A percentile compares a stretch with the other conserved stretches of the same genome.
Conservation (phyloP, 1,140 invertebrate genomes). For the Eriosoma lanigerum region DNA sequence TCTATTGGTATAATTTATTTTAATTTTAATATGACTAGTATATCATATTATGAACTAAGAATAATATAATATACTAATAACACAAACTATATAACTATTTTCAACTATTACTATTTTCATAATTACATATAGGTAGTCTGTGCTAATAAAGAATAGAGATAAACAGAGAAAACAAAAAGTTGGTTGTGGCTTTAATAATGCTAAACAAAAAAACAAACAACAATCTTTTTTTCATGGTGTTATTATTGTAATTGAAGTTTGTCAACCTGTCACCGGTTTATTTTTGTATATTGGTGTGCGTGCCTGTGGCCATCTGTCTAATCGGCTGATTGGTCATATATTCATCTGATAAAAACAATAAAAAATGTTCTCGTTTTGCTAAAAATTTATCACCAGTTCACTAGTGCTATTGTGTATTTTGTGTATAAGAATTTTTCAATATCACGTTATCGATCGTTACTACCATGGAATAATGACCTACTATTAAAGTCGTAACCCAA, state of each 20-base stretch:
- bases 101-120: too few relatives aligned
- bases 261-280: slow-evolving; percentile 50
- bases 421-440: slow-evolving; percentile 36
- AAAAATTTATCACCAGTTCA: slow-evolving; percentile 33
- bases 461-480: slow-evolving; percentile 24
- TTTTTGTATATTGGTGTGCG: slow-evolving; percentile 42
- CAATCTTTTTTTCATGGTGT: too few relatives aligned
- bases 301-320: slow-evolving; percentile 40
- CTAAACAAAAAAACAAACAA: too few relatives aligned
- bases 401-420: slow-evolving; percentile 18
- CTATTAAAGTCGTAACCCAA: slow-evolving; percentile 28
- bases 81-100: too few relatives aligned
- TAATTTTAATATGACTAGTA: too few relatives aligned
- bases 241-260: slow-evolving; percentile 24
- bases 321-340: slow-evolving; percentile 49
- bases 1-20: too few relatives aligned
- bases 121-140: too few relatives aligned
- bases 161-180: too few relatives aligned
- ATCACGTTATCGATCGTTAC: slow-evolving; percentile 33
- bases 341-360: slow-evolving; percentile 49
- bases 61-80: too few relatives aligned
- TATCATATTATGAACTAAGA: too few relatives aligned
- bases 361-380: slow-evolving; percentile 46
- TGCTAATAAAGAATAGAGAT: too few relatives aligned
- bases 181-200: too few relatives aligned